A percentile compares a stretch with the other conserved stretches of the same genome.
These are phyloP conservation scores for Trichomycterus rosablanca DNA, from an alignment of 2,113 vertebrate species.

Conservation along the genomic window DNA sequence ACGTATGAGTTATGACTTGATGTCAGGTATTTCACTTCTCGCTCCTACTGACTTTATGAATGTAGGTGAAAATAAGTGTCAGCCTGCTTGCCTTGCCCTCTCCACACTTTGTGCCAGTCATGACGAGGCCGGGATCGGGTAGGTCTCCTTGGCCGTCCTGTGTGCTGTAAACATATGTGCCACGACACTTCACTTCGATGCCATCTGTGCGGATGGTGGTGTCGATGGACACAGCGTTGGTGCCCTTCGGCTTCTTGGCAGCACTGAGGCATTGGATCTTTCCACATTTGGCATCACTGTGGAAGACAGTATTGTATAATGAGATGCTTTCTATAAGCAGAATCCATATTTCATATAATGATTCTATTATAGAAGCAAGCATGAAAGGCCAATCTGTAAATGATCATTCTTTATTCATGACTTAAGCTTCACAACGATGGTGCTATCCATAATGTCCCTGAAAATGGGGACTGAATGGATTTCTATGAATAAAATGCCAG, in stretches of 20 bases:
- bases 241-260: constrained; percentile 75
- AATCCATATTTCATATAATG: neutral
- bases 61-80: neutral
- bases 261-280: constrained; percentile 92
- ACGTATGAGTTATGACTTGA: too few species aligned
- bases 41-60: neutral
- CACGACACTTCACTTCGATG: constrained; percentile 78
- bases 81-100: constrained; percentile 77
- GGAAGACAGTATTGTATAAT: neutral
- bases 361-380: neutral
- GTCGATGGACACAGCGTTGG: constrained; percentile 78
- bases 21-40: too few species aligned
- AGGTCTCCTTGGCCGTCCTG: constrained; percentile 79
- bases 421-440: too few species aligned
- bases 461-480: neutral
- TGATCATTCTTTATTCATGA: too few species aligned
- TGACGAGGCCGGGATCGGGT: constrained; percentile 80
- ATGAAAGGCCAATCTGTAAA: too few species aligned
- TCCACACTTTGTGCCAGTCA: constrained; percentile 87
- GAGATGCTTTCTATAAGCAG: neutral
- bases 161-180: constrained; percentile 76
- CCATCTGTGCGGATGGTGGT: constrained; percentile 75
- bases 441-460: neutral
- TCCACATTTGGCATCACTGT: constrained; percentile 88
- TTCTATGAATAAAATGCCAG: neutral